Evolutionary conservation across 1,140 invertebrate genomes (phyloP).

Genomic region (Parapsyche elsis): DNA sequence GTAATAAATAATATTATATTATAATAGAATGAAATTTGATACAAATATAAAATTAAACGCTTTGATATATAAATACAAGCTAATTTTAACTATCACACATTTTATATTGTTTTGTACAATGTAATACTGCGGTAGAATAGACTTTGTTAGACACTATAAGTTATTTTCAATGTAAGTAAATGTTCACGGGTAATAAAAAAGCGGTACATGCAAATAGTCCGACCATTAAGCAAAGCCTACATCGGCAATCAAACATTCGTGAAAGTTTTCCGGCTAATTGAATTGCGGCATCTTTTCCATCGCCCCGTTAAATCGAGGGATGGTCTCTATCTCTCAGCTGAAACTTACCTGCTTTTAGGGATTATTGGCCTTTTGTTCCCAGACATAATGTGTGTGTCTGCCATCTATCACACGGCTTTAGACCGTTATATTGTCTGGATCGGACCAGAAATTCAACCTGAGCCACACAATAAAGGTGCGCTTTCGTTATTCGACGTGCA

Average conservation of each 20-base stretch:
- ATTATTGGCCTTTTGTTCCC: slow-evolving; percentile 20
- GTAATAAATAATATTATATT: too few relatives aligned
- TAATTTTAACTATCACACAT: too few relatives aligned
- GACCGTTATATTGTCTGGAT: background rate
- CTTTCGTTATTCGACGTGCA: background rate
- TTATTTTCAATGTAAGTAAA: slow-evolving; percentile 1
- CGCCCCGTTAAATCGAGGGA: background rate
- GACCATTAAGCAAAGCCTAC: background rate
- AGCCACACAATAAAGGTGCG: background rate
- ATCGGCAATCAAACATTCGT: background rate
- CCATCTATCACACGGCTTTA: background rate
- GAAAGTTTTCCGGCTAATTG: background rate
- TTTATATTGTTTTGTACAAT: background rate
- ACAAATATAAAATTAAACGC: too few relatives aligned
- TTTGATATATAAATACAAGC: too few relatives aligned
- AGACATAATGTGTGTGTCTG: background rate
- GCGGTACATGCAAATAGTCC: slow-evolving; percentile 9
- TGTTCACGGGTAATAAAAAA: background rate
- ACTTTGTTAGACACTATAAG: too few relatives aligned
- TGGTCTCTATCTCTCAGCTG: background rate
- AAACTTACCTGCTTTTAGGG: background rate
- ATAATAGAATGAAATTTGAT: too few relatives aligned
- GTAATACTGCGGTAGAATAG: too few relatives aligned
- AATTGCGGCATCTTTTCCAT: background rate
- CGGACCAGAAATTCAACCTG: background rate